phyloP scores from a whole-genome alignment of 2,888 invertebrate genomes.

The Deroplatys truncata region DNA sequence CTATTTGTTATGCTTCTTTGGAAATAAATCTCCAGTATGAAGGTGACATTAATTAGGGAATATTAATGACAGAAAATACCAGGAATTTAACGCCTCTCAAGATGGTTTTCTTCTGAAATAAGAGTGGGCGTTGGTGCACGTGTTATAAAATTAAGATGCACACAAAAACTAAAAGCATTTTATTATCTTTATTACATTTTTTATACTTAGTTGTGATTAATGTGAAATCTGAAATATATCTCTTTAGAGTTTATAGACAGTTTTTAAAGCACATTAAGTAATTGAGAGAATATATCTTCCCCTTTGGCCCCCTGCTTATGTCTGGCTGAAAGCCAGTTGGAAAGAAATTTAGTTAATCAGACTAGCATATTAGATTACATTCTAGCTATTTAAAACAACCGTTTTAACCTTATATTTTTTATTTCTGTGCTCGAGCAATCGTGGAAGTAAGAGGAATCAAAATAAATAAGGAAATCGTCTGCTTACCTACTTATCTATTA shows the following conservation, averaged over 20 bases:
- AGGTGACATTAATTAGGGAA: neutral
- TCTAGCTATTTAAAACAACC: too few relatives aligned
- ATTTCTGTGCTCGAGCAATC: too few relatives aligned
- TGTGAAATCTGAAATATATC: neutral
- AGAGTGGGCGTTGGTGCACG: neutral
- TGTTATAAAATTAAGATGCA: neutral
- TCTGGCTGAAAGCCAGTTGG: neutral
- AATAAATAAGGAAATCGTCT: too few relatives aligned
- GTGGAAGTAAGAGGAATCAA: too few relatives aligned
- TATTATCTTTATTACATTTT: neutral
- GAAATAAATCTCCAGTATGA: neutral
- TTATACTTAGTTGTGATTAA: neutral
- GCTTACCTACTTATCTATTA: too few relatives aligned
- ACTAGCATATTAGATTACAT: too few relatives aligned
- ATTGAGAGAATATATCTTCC: neutral
- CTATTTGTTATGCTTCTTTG: neutral
- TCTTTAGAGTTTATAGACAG: neutral
- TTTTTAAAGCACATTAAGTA: neutral
- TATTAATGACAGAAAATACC: neutral
- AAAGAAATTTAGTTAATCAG: neutral
- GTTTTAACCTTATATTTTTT: too few relatives aligned
- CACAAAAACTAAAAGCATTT: neutral
- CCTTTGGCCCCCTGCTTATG: neutral
- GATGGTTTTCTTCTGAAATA: neutral
- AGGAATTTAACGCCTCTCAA: neutral